These are phyloP conservation scores for Apamea epomidion DNA, from an alignment of 2,888 invertebrate species.

Conservation along the genomic window DNA sequence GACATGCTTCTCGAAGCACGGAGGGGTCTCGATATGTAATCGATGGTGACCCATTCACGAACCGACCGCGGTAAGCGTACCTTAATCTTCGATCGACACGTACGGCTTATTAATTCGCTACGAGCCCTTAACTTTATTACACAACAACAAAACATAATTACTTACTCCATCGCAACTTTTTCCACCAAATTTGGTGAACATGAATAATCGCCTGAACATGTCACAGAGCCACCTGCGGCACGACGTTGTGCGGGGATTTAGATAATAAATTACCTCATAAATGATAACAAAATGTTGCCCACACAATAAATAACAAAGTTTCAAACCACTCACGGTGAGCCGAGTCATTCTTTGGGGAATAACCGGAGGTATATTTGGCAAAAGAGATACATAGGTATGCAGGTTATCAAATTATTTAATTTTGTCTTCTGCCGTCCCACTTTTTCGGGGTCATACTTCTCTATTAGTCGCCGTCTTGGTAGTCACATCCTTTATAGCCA, in stretches of 20 bases:
- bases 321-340: slow-evolving; percentile 8
- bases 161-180: slow-evolving; percentile 21
- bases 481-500: too few relatives aligned
- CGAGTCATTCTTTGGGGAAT: slow-evolving; percentile 20
- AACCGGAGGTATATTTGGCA: slow-evolving; percentile 21
- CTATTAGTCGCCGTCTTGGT: too few relatives aligned
- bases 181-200: slow-evolving; percentile 3
- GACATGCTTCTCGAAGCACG: too few relatives aligned
- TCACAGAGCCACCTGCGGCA: slow-evolving; percentile 51
- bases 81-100: too few relatives aligned
- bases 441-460: too few relatives aligned
- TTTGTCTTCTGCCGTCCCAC: too few relatives aligned
- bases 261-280: slow-evolving; percentile 64
- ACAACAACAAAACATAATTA: slow-evolving; percentile 4
- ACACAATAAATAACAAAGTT: slow-evolving; percentile 37
- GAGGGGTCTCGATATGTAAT: neutral
- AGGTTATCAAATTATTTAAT: neutral
- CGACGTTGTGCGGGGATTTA: slow-evolving; percentile 55
- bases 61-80: neutral
- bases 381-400: neutral
- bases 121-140: neutral
- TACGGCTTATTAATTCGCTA: neutral
- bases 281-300: slow-evolving; percentile 46
- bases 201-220: slow-evolving; percentile 45
- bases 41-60: neutral